phyloP scores from a whole-genome alignment of 2,797 vertebrate genomes.

The Hapalemur alaotrensis region DNA sequence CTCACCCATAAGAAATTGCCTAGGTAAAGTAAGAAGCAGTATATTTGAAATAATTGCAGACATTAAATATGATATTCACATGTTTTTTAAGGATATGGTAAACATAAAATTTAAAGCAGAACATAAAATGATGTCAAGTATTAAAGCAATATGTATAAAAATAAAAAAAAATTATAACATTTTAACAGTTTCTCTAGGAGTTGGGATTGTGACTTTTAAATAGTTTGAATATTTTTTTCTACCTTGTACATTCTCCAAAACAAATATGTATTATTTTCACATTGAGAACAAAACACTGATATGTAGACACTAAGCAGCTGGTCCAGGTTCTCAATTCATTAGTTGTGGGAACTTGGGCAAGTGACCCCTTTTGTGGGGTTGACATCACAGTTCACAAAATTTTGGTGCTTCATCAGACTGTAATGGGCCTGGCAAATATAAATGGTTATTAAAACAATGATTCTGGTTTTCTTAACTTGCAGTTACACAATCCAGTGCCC shows the following conservation, averaged over 20 bases:
- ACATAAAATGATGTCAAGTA: neutral
- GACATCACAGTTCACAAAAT: fast-evolving
- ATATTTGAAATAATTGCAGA: neutral
- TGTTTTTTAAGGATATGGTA: neutral
- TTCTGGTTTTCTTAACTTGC: neutral
- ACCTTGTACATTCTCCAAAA: neutral
- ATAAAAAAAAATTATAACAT: neutral
- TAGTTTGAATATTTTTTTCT: neutral
- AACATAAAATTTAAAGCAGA: neutral
- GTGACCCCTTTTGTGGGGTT: neutral
- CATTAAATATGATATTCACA: neutral
- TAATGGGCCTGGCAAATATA: neutral
- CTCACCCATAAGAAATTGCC: neutral
- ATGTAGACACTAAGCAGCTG: neutral
- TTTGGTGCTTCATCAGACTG: neutral
- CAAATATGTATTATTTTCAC: neutral
- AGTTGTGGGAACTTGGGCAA: neutral
- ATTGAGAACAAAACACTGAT: neutral
- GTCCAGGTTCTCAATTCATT: neutral
- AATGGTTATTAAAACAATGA: neutral
- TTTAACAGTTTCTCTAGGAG: neutral
- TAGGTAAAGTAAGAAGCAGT: neutral
- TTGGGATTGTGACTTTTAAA: neutral
- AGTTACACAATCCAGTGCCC: neutral
- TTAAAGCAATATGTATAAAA: constrained; percentile 8